Base-by-base conservation (phyloP, 2,888 invertebrate genomes). In the Drosophila affinis region DNA sequence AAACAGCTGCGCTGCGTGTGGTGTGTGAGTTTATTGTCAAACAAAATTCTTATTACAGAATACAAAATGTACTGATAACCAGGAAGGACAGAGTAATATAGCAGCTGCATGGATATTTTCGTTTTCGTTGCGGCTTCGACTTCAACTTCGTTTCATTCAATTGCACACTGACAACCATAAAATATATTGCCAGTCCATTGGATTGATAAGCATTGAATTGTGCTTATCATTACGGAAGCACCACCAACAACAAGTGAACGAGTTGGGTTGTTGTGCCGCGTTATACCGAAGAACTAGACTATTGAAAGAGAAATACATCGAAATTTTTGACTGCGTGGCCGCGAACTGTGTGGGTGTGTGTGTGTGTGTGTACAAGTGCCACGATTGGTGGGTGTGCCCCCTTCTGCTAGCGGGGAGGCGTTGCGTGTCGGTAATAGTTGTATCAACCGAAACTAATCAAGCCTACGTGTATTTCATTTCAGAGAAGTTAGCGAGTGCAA, bases 301-400 rank as follows among this genome's bases (percentile, higher is more conserved):
- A 44, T 68, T 51, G 39, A 54, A 49, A 46, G 34, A 63, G 21
- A 72, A 48, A 48, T 34, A 60, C 7, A 39, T 39, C 7, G 24
- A 57, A 68, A 56, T 52, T 56, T 79, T 79, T 82, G 82, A 81
- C 75, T 78, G 87, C 82, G 82, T 82, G 82, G 87, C 82, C 34
- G 51, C 62, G 3, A 67, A 53, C n/a, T 46, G 47, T 53, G 51
- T 68, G 29, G 29, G 32, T 72, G 45, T 52, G 57, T 62, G 62
- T 70, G 51, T 53, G 46, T 51, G 51, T 60, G 49, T 2, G 46
- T 52, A 65, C 49, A 53, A 3, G 34, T 34, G 14, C 39, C 2
- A 39, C 39, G 39, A 6, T n/a, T 39, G n/a, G 39, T 39, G 39
- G 39, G 39, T 39, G 14, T 4, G 12, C 9, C 32, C 29, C 32